Base-by-base conservation (phyloP, 37 sponge, comb jelly and placozoan species). In the Spongilla lacustris region DNA sequence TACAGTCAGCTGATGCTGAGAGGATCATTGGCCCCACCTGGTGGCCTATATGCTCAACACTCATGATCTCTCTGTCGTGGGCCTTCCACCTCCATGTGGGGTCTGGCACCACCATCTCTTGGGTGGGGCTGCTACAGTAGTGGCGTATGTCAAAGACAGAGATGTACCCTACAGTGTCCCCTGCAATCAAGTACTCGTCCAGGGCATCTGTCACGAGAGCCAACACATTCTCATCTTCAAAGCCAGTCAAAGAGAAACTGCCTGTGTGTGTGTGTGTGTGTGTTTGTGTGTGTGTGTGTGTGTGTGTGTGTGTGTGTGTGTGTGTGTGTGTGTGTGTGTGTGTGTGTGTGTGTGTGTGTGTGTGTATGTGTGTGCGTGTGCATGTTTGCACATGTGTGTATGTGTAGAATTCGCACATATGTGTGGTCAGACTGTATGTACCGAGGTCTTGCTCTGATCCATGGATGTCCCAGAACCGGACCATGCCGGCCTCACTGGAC, bases 151-250 rank as follows among this genome's bases (percentile, higher is more conserved):
- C 88, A 81, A 91, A 98, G n/a, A 98, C 68, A 1, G 90, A 36
- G 48, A 98, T 92, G 48, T 34, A 50, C 0, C 99, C 99, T 31
- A 84, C 88, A 34, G 97, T 98, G 82, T 98, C 99, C 76, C 99
- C 99, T 66, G 90, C 91, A 30, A 98, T 24, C 49, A 98, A 90
- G 11, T 75, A n/a, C 0, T 74, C 37, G 83, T 94, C 92, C 41
- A 72, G 17, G 27, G 84, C 73, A 76, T 98, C 99, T 24, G 92
- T 93, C 9, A 85, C 67, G 79, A 98, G 86, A 11, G 95, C 93
- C 30, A 94, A 36, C 36, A 96, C 97, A 50, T 78, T 87, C 77
- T 98, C 99, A 31, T 91, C 94, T 24, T 92, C 89, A 41, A 73
- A 73, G 32, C 84, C 68, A 36, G 95, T 94, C 77, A 93, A 32